Conservation (phyloP, 2,113 vertebrate species). For the Aptenodytes patagonicus region DNA sequence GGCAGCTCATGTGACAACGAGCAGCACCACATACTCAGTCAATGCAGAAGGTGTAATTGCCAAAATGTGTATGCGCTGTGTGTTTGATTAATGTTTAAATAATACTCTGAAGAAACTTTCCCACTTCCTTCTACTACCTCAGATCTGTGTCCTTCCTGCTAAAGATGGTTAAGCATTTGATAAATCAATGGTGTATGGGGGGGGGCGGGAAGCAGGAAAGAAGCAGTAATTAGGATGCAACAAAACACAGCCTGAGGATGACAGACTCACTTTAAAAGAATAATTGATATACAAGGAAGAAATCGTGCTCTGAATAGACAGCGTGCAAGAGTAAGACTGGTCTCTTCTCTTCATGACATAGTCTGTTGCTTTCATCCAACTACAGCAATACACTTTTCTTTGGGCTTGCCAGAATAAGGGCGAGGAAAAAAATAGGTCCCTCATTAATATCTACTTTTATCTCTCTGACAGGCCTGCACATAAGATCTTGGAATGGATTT, state of each 20-base stretch:
- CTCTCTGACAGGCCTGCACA: background rate
- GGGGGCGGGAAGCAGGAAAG: background rate
- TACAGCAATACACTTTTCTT: background rate
- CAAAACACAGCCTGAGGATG: conserved; percentile 5
- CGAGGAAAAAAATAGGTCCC: background rate
- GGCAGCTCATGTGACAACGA: background rate
- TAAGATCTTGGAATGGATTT: background rate
- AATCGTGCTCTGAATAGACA: background rate
- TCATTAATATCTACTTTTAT: conserved; percentile 16
- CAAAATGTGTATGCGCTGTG: background rate
- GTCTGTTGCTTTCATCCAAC: background rate
- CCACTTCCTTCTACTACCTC: background rate
- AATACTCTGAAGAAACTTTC: background rate
- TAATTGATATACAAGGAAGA: background rate
- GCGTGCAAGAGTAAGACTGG: background rate
- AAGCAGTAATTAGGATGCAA: background rate
- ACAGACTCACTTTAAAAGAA: conserved; percentile 13
- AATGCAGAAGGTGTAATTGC: background rate
- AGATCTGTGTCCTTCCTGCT: background rate
- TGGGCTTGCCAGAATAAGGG: background rate
- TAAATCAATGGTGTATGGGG: background rate
- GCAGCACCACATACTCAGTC: background rate
- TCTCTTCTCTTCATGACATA: background rate
- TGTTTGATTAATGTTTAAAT: background rate
- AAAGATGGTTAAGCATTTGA: background rate